Conservation (phyloP, 2,888 invertebrate species). For the Atherix ibis region DNA sequence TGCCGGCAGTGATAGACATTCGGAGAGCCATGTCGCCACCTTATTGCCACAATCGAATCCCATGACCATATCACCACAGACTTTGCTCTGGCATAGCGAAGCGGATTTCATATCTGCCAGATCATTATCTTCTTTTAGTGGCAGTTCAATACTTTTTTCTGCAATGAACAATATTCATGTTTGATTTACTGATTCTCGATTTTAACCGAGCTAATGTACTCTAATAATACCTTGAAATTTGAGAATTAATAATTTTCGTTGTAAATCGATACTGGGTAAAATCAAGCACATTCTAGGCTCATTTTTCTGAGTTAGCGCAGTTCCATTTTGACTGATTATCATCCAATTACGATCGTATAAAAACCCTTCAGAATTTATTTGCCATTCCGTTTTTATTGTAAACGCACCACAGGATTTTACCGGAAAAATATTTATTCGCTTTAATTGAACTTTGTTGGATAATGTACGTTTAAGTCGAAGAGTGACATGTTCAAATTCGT, state of each 20-base stretch:
- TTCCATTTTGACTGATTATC: constrained; percentile 67
- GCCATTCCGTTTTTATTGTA: constrained; percentile 51
- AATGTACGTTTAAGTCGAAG: constrained; percentile 15
- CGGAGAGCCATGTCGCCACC: constrained; percentile 65
- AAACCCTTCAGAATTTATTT: constrained; percentile 58
- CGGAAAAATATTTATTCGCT: constrained; percentile 59
- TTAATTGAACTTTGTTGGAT: constrained; percentile 18
- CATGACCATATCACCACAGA: constrained; percentile 66
- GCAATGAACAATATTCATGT: constrained; percentile 15
- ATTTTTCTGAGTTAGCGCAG: constrained; percentile 78
- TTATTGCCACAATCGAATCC: constrained; percentile 74
- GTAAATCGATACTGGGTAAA: constrained; percentile 51
- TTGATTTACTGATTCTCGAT: no score
- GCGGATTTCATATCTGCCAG: constrained; percentile 13
- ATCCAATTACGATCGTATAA: constrained; percentile 88
- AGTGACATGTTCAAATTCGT: constrained; percentile 18
- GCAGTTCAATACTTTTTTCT: constrained; percentile 39
- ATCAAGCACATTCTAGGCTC: constrained; percentile 64
- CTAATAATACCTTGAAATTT: constrained; percentile 40
- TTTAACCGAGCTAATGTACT: no score
- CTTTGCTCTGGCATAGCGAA: constrained; percentile 57
- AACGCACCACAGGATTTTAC: constrained; percentile 81
- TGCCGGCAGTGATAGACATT: constrained; percentile 50
- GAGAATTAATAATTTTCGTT: constrained; percentile 38
- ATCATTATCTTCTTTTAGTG: no score